These are phyloP conservation scores for Aelia acuminata DNA, from an alignment of 2,888 invertebrate genomes.

Conservation along the genomic window DNA sequence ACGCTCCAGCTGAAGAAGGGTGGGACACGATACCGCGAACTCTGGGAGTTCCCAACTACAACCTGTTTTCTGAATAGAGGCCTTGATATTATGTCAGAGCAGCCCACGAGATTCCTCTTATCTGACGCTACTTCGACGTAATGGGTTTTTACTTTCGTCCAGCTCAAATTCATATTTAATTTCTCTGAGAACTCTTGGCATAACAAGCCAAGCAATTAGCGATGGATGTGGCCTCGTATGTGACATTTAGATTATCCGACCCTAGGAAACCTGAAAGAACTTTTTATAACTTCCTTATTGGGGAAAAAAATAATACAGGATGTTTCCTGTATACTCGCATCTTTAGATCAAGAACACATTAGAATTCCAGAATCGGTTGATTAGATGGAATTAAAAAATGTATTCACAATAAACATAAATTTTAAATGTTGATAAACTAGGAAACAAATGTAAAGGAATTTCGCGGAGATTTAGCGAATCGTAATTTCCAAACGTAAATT, in stretches of 20 bases:
- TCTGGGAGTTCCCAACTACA: conserved; percentile 42
- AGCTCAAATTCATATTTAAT: neutral
- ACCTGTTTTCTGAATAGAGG: neutral
- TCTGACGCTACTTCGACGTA: conserved; percentile 1
- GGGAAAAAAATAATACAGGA: neutral
- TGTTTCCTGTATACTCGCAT: neutral
- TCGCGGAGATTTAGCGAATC: no score
- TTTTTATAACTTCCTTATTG: neutral
- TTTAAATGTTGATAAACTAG: no score
- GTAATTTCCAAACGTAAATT: no score
- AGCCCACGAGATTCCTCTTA: conserved; percentile 31
- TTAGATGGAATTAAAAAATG: no score
- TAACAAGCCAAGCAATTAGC: neutral
- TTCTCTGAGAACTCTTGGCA: neutral
- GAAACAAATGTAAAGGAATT: no score
- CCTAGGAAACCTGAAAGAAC: neutral
- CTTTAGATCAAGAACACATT: no score
- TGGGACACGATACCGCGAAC: neutral
- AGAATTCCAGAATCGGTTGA: no score
- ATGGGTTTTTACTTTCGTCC: conserved; percentile 35
- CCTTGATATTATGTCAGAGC: conserved; percentile 25
- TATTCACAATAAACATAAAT: no score
- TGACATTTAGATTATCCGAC: neutral
- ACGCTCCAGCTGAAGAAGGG: neutral
- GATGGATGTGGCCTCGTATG: neutral